These are phyloP conservation scores for Pyralis farinalis DNA, from an alignment of 2,888 invertebrate species.

Conservation along the genomic window DNA sequence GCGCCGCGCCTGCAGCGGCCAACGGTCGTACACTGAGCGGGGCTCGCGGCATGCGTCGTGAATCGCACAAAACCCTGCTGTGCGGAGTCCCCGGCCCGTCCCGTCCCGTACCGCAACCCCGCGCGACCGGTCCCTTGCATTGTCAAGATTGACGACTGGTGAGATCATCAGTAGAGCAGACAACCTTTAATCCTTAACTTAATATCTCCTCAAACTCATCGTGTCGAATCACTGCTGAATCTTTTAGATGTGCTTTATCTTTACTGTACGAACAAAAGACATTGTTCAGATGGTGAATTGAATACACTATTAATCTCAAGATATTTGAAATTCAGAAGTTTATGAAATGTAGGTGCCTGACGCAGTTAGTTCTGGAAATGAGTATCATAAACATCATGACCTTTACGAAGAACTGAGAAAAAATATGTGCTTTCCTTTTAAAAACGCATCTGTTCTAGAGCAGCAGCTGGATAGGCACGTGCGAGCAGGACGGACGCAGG, in stretches of 20 bases:
- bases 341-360: too few relatives aligned
- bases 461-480: slow-evolving; percentile 61
- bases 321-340: too few relatives aligned
- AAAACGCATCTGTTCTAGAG: slow-evolving; percentile 28
- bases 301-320: too few relatives aligned
- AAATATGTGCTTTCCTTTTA: too few relatives aligned
- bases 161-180: slow-evolving; percentile 69
- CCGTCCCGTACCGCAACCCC: slow-evolving; percentile 48
- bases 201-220: slow-evolving; percentile 20
- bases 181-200: slow-evolving; percentile 51
- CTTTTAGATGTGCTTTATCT: too few relatives aligned
- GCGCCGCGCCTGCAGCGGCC: slow-evolving; percentile 71
- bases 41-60: slow-evolving; percentile 53
- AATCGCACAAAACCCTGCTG: slow-evolving; percentile 59
- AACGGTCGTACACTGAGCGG: slow-evolving; percentile 58
- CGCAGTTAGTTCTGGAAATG: too few relatives aligned
- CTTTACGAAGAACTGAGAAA: too few relatives aligned
- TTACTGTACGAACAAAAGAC: neutral
- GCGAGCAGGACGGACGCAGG: slow-evolving; percentile 75
- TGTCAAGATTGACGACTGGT: slow-evolving; percentile 76
- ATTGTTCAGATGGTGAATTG: too few relatives aligned
- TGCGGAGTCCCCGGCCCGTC: slow-evolving; percentile 51
- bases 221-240: neutral
- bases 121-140: slow-evolving; percentile 74
- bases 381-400: too few relatives aligned